These are phyloP conservation scores for Crambe crambe DNA, from an alignment of 37 sponge, comb jelly and placozoan genomes.

Conservation along the genomic window DNA sequence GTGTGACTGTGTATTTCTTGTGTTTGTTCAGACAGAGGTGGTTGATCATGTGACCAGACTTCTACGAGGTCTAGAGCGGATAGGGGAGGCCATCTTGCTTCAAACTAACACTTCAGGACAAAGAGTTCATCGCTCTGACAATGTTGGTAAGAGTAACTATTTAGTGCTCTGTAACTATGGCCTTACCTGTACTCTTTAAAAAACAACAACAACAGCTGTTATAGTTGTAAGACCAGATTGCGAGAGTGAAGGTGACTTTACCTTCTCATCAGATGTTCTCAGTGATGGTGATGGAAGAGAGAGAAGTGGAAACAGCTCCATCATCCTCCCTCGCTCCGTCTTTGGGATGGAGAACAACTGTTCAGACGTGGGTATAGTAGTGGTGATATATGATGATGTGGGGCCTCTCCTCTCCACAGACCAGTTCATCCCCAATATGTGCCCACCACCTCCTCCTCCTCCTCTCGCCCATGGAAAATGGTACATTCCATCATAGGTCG, in stretches of 20 bases:
- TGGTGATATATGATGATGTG: constrained; percentile 18
- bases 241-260: not conserved
- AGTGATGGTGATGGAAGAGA: not conserved
- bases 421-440: not conserved
- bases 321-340: constrained; percentile 24
- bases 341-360: constrained; percentile 12
- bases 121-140: constrained; percentile 16
- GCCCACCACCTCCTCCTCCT: not conserved
- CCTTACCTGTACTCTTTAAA: not conserved
- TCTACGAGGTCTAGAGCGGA: not conserved
- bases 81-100: not conserved
- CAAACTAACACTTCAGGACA: not conserved
- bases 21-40: not conserved
- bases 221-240: constrained; percentile 28
- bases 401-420: constrained; percentile 7
- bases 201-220: constrained; percentile 26
- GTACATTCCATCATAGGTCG: constrained; percentile 7
- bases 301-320: not conserved
- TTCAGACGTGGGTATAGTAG: constrained; percentile 35
- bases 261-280: constrained; percentile 22
- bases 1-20: not conserved
- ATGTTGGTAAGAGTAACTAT: constrained; percentile 14
- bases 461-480: constrained; percentile 32
- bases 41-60: constrained; percentile 2
- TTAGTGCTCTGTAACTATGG: not conserved